Base-by-base conservation (phyloP, 2,113 vertebrate species). In the Cyanoliseus patagonus region DNA sequence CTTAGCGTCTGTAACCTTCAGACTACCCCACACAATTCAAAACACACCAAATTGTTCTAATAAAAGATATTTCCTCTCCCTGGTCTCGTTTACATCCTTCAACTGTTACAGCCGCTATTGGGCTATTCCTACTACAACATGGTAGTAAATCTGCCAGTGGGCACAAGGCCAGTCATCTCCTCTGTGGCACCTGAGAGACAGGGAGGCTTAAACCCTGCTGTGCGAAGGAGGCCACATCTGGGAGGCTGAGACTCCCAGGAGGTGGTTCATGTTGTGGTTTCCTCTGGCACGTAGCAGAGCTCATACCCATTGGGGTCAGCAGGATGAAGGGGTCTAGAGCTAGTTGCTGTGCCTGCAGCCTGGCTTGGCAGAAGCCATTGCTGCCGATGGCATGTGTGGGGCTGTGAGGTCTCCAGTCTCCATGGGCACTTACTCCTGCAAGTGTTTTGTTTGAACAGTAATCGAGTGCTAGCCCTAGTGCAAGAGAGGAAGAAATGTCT, bases 21-120 rank as follows among this genome's bases (percentile, higher is more conserved):
- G 49, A 52, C 77, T 95, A 22, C 44, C 81, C 57, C 44, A 72
- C 77, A 92, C 74, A 92, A 66, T 95, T 95, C 86, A 89, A 86
- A 96, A 39, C 69, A 84, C 33, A 68, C 30, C 15, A 17, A 64
- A 66, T 52, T 76, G 39, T 84, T 92, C 73, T 72, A 89, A 85
- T 64, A 92, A 74, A 92, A 89, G 69, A 14, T 64, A 76, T 20
- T 92, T 91, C 73, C 55, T 78, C 92, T 95, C 80, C 17, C 1
- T 44, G 15, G 46, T 89, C 77, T 78, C 7, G 0, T 61, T 83
- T 81, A 46, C 18, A 63, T 77, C 63, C 76, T 89, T 88, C 42
- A 39, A 72, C 69, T 68, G 20, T 70, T 89, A 31, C 1, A 5
- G 66, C 77, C 6, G 1, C 86, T 59, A 4, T 78, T 39, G 35